A percentile compares a stretch with the other conserved stretches of the same genome.
These are phyloP conservation scores for Drosophila pseudoobscura DNA, from an alignment of 1,140 invertebrate species.

Conservation along the genomic window DNA sequence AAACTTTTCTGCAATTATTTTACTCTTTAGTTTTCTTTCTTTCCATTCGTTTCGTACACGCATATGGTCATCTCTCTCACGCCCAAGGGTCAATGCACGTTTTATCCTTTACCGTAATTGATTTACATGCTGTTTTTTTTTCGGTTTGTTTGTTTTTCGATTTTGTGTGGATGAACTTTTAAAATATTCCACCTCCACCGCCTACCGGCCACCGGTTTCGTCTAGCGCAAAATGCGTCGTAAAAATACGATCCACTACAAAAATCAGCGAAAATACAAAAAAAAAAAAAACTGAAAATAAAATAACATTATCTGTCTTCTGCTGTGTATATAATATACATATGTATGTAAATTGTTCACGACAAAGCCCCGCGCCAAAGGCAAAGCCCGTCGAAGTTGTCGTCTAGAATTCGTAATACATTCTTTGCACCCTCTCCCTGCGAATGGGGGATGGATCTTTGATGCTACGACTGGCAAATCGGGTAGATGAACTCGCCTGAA, in stretches of 20 bases:
- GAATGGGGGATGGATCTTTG: conserved; percentile 22
- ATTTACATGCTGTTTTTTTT: conserved; percentile 51
- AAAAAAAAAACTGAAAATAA: conserved; percentile 10
- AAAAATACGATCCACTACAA: conserved; percentile 38
- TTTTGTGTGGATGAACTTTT: conserved; percentile 69
- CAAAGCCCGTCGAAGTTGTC: conserved; percentile 46
- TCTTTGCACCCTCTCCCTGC: conserved; percentile 50
- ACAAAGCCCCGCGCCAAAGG: conserved; percentile 41
- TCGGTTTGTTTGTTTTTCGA: conserved; percentile 11
- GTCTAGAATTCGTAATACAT: conserved; percentile 71
- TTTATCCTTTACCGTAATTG: conserved; percentile 72
- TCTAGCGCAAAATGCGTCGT: conserved; percentile 79
- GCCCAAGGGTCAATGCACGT: conserved; percentile 59
- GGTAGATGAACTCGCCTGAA: conserved; percentile 33
- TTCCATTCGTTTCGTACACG: too few relatives aligned
- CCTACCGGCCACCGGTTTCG: conserved; percentile 38
- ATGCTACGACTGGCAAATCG: conserved; percentile 23
- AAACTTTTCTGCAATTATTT: too few relatives aligned
- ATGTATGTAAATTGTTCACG: conserved; percentile 57
- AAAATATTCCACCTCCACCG: conserved; percentile 58
- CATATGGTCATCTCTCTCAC: conserved; percentile 5
- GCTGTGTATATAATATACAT: too few relatives aligned
- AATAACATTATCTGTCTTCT: conserved; percentile 9
- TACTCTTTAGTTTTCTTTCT: too few relatives aligned
- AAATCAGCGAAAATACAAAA: conserved; percentile 8